Evolutionary conservation across 2,888 invertebrate genomes (phyloP).

Genomic region (Eueremaeus valkanovi): DNA sequence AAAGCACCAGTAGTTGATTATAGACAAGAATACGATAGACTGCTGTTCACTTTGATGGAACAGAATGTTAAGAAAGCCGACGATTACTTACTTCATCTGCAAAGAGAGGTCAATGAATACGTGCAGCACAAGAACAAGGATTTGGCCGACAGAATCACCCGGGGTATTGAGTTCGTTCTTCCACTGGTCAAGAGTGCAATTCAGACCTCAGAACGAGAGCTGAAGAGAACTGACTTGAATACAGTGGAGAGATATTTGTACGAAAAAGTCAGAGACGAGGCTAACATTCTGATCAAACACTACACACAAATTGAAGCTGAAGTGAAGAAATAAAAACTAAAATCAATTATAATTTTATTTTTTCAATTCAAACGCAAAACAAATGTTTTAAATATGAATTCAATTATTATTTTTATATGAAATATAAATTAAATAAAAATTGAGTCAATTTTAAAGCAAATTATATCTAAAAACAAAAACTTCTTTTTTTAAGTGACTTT

Average conservation of each 20-base stretch:
- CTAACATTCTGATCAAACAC: neutral
- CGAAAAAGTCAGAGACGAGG: neutral
- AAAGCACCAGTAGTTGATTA: neutral
- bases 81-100: neutral
- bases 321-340: neutral
- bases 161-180: neutral
- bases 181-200: neutral
- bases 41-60: neutral
- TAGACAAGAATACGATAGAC: neutral
- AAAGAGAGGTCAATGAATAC: conserved; percentile 1
- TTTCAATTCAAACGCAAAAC: too few species aligned
- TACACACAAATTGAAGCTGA: neutral
- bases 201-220: neutral
- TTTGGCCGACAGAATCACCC: neutral
- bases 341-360: too few species aligned
- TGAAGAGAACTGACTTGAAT: conserved; percentile 17
- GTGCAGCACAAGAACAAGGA: neutral
- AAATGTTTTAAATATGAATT: too few species aligned
- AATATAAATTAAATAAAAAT: too few species aligned
- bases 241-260: neutral
- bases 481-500: too few species aligned
- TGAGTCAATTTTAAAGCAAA: too few species aligned
- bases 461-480: too few species aligned
- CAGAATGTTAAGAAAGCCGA: neutral
- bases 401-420: too few species aligned